These are phyloP conservation scores for Erebia epiphron DNA, from an alignment of 2,888 invertebrate species.

Conservation along the genomic window DNA sequence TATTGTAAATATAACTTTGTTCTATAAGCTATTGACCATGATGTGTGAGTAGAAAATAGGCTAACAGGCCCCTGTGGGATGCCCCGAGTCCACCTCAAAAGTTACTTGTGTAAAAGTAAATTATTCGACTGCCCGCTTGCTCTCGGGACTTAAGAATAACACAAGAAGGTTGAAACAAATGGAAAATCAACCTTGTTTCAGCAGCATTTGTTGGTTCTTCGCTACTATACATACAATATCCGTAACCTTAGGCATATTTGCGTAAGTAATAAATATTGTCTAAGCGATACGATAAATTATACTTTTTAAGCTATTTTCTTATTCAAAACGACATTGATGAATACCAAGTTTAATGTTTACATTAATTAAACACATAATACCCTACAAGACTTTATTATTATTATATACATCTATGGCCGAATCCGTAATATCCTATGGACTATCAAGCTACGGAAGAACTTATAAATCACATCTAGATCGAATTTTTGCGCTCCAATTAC, in stretches of 20 bases:
- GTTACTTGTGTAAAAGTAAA: slow-evolving; percentile 70
- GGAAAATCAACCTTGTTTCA: slow-evolving; percentile 57
- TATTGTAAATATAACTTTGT: neutral
- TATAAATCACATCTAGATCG: too few relatives aligned
- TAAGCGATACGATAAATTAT: neutral
- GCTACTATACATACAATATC: slow-evolving; percentile 32
- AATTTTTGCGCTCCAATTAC: too few relatives aligned
- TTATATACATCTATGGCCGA: too few relatives aligned
- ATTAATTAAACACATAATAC: too few relatives aligned
- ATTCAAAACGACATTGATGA: too few relatives aligned
- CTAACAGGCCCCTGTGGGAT: slow-evolving; percentile 48
- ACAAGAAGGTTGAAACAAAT: slow-evolving; percentile 56
- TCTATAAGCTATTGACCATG: slow-evolving; percentile 25
- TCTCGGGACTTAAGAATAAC: slow-evolving; percentile 63
- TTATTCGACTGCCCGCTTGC: slow-evolving; percentile 60
- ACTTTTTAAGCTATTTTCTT: neutral
- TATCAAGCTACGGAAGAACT: too few relatives aligned
- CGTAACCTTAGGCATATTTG: too few relatives aligned
- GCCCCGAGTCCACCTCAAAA: slow-evolving; percentile 61
- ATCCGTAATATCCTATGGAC: too few relatives aligned
- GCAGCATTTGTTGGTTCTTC: slow-evolving; percentile 35
- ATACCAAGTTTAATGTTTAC: too few relatives aligned
- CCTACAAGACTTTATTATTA: too few relatives aligned
- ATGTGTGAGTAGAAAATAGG: slow-evolving; percentile 33
- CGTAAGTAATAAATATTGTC: too few relatives aligned